Base-by-base conservation (phyloP, 2,113 vertebrate genomes). In the Phaethornis superciliosus region DNA sequence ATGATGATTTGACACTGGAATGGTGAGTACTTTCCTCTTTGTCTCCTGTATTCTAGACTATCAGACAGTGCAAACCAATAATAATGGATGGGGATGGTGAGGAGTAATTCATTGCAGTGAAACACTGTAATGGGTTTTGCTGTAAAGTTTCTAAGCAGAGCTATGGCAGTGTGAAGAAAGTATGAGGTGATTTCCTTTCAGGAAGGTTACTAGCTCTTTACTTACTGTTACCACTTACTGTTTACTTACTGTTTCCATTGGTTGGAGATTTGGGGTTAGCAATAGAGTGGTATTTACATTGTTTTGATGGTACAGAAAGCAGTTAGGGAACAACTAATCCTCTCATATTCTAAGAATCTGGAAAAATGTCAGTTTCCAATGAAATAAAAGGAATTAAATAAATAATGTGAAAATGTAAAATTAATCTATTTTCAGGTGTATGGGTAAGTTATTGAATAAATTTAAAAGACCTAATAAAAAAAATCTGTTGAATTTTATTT, bases 121-220 rank as follows among this genome's bases (percentile, higher is more conserved):
- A 88, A 63, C 55, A 12, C 40, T 40, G 40, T 12, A 63, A 5
- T 59, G 28, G 0, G 26, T 92, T 86, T 94, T 76, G 11, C 35
- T 76, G n/a, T 28, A 77, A 75, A 93, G 19, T 78, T 84, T 22
- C n/a, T 59, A 75, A 81, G 42, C 2, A 74, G 59, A 88, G 52
- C 20, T 75, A 27, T 20, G 42, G 14, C 10, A 70, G 21, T 44
- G 37, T 81, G 56, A 95, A 81, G 87, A 85, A 92, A 71, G 15
- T 5, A 95, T 87, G 74, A 85, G 47, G 14, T 64, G 26, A 80
- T 88, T 95, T 94, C 32, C 32, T 90, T 59, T 94, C 49, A 76
- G 42, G 33, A 90, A 87, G 10, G 37, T 70, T 83, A 58, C 37
- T 55, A 59, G 46, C 27, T 82, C 11, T 11, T 40, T 40, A 40